These are phyloP conservation scores for Pongo abelii DNA, from an alignment of 2,113 vertebrate species.

Conservation along the genomic window DNA sequence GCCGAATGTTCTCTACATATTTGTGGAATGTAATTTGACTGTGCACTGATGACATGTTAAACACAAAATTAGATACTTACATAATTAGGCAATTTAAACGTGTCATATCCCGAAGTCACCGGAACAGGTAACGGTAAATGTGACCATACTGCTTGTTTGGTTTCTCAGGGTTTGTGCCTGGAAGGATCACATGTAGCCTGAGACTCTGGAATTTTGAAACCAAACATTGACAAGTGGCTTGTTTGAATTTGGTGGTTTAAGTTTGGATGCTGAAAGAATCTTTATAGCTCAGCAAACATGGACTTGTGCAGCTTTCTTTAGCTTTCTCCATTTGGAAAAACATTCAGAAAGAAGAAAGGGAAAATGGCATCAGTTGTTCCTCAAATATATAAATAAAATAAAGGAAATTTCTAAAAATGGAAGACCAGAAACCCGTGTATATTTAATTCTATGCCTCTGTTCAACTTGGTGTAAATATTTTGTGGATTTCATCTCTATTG, in stretches of 20 bases:
- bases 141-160: not conserved
- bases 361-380: not conserved
- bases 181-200: not conserved
- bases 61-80: slow-evolving; percentile 55
- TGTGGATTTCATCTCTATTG: not conserved
- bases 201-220: slow-evolving; percentile 58
- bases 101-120: slow-evolving; percentile 20
- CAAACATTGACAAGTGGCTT: slow-evolving; percentile 43
- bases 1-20: not conserved
- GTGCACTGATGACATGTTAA: slow-evolving; percentile 52
- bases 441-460: not conserved
- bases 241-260: slow-evolving; percentile 36
- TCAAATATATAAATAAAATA: not conserved
- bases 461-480: not conserved
- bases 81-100: slow-evolving; percentile 56
- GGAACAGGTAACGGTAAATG: not conserved
- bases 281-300: not conserved
- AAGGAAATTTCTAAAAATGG: not conserved
- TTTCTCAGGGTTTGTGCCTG: not conserved
- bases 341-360: not conserved
- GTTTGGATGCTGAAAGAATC: slow-evolving; percentile 31
- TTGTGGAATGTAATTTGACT: slow-evolving; percentile 56
- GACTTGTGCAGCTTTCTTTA: slow-evolving; percentile 32
- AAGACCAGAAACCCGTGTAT: not conserved
- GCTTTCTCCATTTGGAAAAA: not conserved